phyloP scores from a whole-genome alignment of 30 jellyfish, hydroid and myxozoan species.

The Sanderia malayensis region DNA sequence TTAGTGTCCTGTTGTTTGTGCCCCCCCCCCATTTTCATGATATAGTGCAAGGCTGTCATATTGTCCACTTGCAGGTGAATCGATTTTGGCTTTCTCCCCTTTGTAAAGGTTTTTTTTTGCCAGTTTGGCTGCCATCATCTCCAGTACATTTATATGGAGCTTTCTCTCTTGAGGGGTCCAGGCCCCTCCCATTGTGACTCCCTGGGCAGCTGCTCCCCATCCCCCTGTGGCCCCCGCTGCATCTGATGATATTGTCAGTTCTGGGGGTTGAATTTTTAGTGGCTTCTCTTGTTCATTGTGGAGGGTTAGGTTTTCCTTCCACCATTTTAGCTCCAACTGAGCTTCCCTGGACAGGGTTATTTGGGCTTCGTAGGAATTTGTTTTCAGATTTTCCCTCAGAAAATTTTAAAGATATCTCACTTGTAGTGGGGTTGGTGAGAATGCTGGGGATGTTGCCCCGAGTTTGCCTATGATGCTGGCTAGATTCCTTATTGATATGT shows the following conservation, averaged over 20 bases:
- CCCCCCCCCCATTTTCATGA: conserved; percentile 36
- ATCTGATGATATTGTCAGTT: conserved; percentile 11
- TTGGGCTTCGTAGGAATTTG: conserved; percentile 10
- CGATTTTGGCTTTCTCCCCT: not conserved
- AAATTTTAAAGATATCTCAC: conserved; percentile 3
- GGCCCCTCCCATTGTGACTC: conserved; percentile 18
- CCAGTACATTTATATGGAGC: conserved; percentile 34
- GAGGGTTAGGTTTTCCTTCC: conserved; percentile 23
- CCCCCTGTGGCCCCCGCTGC: conserved; percentile 27
- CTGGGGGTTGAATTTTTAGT: not conserved
- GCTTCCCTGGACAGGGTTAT: conserved; percentile 5
- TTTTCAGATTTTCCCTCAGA: conserved; percentile 1
- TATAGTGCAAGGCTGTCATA: conserved; percentile 18
- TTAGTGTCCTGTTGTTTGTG: not conserved
- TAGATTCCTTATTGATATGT: conserved; percentile 12
- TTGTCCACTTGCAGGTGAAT: conserved; percentile 45
- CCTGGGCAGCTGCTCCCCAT: conserved; percentile 51
- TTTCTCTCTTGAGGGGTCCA: conserved; percentile 21
- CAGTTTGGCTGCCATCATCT: conserved; percentile 4
- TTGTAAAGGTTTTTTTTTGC: conserved; percentile 22
- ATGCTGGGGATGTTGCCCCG: conserved; percentile 13
- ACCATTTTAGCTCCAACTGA: conserved; percentile 15
- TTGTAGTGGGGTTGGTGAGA: conserved; percentile 35
- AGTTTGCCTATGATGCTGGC: conserved; percentile 11
- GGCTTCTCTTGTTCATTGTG: conserved; percentile 13